Evolutionary conservation across 37 sponge, comb jelly and placozoan species (phyloP), one percentile per base, ranked within the genome.

Genomic region (Geodia barretti): DNA sequence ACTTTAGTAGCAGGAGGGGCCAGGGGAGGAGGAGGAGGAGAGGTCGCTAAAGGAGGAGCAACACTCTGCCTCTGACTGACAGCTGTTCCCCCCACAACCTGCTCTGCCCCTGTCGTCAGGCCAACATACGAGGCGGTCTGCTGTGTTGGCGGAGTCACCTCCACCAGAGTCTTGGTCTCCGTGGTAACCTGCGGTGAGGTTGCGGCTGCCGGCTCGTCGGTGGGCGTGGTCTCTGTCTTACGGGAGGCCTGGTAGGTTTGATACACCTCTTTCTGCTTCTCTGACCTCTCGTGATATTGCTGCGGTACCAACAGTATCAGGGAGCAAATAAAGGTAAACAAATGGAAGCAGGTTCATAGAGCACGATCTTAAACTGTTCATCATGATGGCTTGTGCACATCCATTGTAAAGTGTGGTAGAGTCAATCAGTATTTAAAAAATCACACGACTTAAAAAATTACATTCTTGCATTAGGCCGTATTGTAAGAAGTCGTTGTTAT

Each of bases 261-360:
- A 38, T 87, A 60, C 34, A 68, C 36, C 25, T 75, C 70, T 70
- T 70, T 74, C 70, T 75, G 41, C 61, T 76, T 29, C 38, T 76
- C 77, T 39, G 75, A 65, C 42, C 68, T 38, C 5, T 67, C 70
- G 29, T 76, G 61, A 68, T 84, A 84, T 42, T 33, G 60, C 84
- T 84, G 30, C 0, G 8, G 40, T 23, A 43, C 20, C 59, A 4
- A 71, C 11, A 70, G 35, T 58, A 70, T 5, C 60, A 26, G 14
- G 54, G 39, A 70, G 24, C n/a, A 0, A 42, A n/a, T n/a, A 29
- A 33, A 59, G 42, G 59, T 33, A 32, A 21, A 61, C 36, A 42
- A 3, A 37, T 38, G 75, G 26, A 74, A 33, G 24, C 54, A 26
- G 17, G 54, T 37, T 38, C 40, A 71, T n/a, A 71, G 72, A 81